phyloP scores from a whole-genome alignment of 2,888 invertebrate genomes.

The Gisinianus flammeolus region DNA sequence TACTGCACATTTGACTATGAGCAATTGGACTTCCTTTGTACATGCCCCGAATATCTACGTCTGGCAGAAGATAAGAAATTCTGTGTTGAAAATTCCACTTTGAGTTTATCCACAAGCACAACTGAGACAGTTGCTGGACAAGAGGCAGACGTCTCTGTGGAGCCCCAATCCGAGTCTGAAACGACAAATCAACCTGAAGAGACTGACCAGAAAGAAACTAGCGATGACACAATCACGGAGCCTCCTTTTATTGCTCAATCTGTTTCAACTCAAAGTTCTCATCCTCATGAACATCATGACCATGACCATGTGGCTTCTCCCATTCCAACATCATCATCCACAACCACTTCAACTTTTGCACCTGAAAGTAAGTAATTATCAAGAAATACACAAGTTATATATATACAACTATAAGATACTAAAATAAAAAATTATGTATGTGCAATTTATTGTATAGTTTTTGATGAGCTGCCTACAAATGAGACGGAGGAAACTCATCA shows the following conservation, averaged over 20 bases:
- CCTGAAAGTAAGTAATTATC: not conserved
- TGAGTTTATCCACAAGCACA: not conserved
- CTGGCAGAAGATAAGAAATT: conserved; percentile 65
- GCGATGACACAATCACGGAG: conserved; percentile 17
- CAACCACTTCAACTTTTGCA: not conserved
- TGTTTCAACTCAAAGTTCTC: not conserved
- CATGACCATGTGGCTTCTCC: not conserved
- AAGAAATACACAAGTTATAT: no score
- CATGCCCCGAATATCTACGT: conserved; percentile 68
- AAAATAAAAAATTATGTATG: no score
- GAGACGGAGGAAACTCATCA: not conserved
- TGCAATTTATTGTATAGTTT: no score
- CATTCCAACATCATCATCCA: not conserved
- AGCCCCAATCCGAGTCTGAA: not conserved
- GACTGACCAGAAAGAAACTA: conserved; percentile 54
- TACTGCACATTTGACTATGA: conserved; percentile 72
- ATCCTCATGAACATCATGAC: conserved; percentile 7
- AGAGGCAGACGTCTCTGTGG: not conserved
- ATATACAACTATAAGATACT: no score
- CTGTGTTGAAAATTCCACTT: conserved; percentile 61
- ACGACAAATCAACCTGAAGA: conserved; percentile 25
- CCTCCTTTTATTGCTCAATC: conserved; percentile 54
- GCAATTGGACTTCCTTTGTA: conserved; percentile 70
- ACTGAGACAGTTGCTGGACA: no score
- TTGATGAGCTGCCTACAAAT: no score